Percentiles rank a stretch among this genome's conserved stretches.
phyloP scores from a whole-genome alignment of 92 coral and sea anemone genomes.

The Heteractis magnifica region DNA sequence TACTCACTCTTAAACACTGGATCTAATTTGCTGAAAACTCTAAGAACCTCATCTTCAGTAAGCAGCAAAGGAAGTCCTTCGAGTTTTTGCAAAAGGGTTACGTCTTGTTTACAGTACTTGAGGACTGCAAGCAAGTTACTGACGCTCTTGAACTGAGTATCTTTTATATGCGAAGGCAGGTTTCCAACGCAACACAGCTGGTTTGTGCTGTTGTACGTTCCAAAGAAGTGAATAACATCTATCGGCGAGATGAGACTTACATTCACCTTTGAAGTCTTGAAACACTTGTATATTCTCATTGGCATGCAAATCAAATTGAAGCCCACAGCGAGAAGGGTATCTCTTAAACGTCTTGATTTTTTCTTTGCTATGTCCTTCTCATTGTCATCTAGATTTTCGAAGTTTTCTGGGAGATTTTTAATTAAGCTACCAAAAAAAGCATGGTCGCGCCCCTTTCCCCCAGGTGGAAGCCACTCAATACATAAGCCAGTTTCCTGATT shows the following conservation, averaged over 20 bases:
- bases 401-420: neutral
- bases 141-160: constrained; percentile 38
- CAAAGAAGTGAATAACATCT: constrained; percentile 50
- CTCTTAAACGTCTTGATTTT: neutral
- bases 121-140: constrained; percentile 31
- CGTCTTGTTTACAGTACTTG: constrained; percentile 55
- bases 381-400: neutral
- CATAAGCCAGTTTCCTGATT: neutral
- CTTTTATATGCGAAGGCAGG: constrained; percentile 33
- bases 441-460: constrained; percentile 28
- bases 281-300: constrained; percentile 18
- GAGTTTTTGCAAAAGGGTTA: constrained; percentile 41
- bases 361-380: neutral
- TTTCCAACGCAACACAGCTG: constrained; percentile 39
- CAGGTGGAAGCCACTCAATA: constrained; percentile 46
- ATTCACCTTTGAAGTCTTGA: constrained; percentile 35
- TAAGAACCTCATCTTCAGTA: constrained; percentile 64
- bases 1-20: constrained; percentile 55
- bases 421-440: constrained; percentile 31
- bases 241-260: constrained; percentile 27
- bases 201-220: constrained; percentile 21
- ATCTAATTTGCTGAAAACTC: constrained; percentile 29
- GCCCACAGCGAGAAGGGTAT: constrained; percentile 49
- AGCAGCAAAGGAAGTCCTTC: constrained; percentile 79
- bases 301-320: constrained; percentile 61